phyloP scores from a whole-genome alignment of 2,113 vertebrate genomes.

The Ciconia maguari region DNA sequence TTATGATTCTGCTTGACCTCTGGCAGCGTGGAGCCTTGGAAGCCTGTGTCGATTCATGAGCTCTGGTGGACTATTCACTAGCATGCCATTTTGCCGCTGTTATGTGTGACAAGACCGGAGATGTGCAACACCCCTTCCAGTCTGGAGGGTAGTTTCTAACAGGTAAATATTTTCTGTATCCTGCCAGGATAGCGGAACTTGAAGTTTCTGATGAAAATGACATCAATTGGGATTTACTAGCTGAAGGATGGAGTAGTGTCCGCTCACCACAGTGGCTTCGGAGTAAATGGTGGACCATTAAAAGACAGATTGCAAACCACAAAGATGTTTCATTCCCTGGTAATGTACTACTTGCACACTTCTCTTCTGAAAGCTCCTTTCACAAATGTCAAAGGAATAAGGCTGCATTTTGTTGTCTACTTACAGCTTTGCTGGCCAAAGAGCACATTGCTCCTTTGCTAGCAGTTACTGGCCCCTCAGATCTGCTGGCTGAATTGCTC shows the following conservation, averaged over 20 bases:
- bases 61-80: conserved; percentile 34
- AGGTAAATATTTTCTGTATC: conserved; percentile 43
- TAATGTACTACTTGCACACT: conserved; percentile 63
- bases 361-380: background rate
- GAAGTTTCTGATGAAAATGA: conserved; percentile 94
- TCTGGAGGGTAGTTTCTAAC: conserved; percentile 32
- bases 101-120: background rate
- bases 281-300: conserved; percentile 99
- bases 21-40: conserved; percentile 64
- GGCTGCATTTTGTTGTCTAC: background rate
- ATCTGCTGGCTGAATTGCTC: conserved; percentile 14
- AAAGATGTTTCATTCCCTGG: conserved; percentile 93
- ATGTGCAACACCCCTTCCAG: background rate
- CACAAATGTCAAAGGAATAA: background rate
- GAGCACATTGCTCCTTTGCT: background rate
- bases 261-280: conserved; percentile 98
- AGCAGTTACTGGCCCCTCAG: background rate
- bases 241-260: conserved; percentile 96
- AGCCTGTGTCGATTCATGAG: conserved; percentile 37
- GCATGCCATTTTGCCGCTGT: conserved; percentile 34
- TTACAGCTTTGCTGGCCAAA: background rate
- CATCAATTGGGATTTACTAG: conserved; percentile 94
- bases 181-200: conserved; percentile 89
- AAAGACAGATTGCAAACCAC: conserved; percentile 97
- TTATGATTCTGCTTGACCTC: conserved; percentile 61